phyloP scores from a whole-genome alignment of 2,113 vertebrate species.

The Neodontobutis hainanensis region DNA sequence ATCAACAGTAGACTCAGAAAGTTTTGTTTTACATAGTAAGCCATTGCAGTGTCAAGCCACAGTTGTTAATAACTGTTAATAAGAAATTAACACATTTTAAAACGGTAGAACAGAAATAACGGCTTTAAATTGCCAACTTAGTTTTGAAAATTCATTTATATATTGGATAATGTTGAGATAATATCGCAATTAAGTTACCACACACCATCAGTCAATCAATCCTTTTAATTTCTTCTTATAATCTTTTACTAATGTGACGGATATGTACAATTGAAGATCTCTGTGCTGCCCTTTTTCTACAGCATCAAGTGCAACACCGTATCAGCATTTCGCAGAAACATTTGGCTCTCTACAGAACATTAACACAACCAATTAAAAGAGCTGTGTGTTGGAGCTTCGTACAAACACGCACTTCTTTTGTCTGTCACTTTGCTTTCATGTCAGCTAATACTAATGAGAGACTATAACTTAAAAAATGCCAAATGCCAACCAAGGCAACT shows the following conservation, averaged over 20 bases:
- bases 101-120: neutral
- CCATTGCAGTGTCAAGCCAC: too few species aligned
- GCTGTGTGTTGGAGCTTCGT: neutral
- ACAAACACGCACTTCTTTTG: slow-evolving; percentile 3
- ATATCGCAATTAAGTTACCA: neutral
- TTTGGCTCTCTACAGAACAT: slow-evolving; percentile 2
- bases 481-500: slow-evolving; percentile 16
- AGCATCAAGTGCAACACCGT: neutral
- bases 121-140: neutral
- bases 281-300: neutral
- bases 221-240: too few species aligned
- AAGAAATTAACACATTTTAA: neutral
- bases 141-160: neutral
- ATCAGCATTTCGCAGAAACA: neutral
- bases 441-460: slow-evolving; percentile 1
- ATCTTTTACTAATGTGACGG: neutral
- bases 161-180: neutral
- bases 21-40: neutral
- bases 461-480: slow-evolving; percentile 14
- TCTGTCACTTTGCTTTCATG: slow-evolving; percentile 25
- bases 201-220: neutral
- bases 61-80: too few species aligned
- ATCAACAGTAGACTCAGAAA: neutral
- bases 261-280: neutral
- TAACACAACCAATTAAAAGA: neutral